These are phyloP conservation scores for Gibbula magus DNA, from an alignment of 2,888 invertebrate species.

Conservation along the genomic window DNA sequence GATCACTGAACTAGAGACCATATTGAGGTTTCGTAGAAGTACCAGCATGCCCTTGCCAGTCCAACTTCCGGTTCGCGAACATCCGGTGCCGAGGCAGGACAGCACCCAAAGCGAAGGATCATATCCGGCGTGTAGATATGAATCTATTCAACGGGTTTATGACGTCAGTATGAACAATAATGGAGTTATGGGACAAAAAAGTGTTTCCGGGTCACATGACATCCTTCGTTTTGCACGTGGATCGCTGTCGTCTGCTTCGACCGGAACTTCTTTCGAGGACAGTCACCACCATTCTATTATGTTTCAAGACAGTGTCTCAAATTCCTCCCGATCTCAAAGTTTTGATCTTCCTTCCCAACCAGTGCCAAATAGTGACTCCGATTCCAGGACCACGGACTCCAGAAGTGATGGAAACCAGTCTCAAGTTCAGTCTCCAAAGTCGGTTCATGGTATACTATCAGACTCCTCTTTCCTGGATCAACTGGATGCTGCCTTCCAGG, in stretches of 20 bases:
- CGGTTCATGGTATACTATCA: no score
- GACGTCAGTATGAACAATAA: neutral
- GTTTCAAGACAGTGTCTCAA: neutral
- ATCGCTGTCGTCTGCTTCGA: neutral
- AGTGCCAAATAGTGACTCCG: no score
- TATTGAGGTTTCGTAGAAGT: constrained; percentile 8
- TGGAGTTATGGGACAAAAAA: neutral
- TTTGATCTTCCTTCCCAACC: neutral
- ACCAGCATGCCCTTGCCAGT: neutral
- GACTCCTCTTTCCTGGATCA: neutral
- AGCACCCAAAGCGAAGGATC: neutral
- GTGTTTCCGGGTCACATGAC: neutral
- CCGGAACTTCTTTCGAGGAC: neutral
- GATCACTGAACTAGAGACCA: constrained; percentile 15
- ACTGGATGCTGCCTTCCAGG: neutral
- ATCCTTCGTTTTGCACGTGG: neutral
- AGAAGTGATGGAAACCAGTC: no score
- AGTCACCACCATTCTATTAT: neutral
- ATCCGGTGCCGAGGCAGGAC: neutral
- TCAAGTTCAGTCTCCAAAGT: no score
- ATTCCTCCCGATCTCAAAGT: neutral
- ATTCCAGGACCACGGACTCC: no score
- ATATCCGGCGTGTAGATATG: neutral
- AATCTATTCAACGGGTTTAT: neutral
- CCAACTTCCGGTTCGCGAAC: neutral